These are phyloP conservation scores for Trissonchulus latispiculum DNA, from an alignment of 2,888 invertebrate species.

Conservation along the genomic window DNA sequence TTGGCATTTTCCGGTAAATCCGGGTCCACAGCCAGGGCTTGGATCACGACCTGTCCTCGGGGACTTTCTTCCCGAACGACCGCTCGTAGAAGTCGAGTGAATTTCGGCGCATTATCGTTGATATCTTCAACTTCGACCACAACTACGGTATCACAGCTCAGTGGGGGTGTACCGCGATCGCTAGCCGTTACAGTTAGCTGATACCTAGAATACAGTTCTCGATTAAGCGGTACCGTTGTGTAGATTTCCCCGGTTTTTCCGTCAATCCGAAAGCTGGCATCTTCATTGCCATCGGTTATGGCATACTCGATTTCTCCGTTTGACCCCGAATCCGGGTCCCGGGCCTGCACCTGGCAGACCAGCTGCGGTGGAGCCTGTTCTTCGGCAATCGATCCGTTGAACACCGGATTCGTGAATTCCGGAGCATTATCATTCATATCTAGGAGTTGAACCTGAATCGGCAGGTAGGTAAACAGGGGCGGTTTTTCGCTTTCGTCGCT, in stretches of 20 bases:
- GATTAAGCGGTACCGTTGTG: slow-evolving; percentile 67
- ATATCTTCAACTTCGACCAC: slow-evolving; percentile 73
- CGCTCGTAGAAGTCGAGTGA: slow-evolving; percentile 54
- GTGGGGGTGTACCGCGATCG: slow-evolving; percentile 64
- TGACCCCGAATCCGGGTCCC: slow-evolving; percentile 71
- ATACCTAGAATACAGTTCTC: slow-evolving; percentile 76
- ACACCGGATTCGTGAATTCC: slow-evolving; percentile 71
- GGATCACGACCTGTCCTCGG: slow-evolving; percentile 64
- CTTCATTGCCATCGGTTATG: slow-evolving; percentile 54
- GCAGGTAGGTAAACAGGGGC: slow-evolving; percentile 57
- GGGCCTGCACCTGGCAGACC: slow-evolving; percentile 66
- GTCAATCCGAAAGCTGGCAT: slow-evolving; percentile 66
- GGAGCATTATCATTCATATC: slow-evolving; percentile 90
- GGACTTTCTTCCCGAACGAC: slow-evolving; percentile 69
- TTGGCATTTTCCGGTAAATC: slow-evolving; percentile 16
- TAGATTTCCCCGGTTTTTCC: slow-evolving; percentile 71
- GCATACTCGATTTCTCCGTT: slow-evolving; percentile 94
- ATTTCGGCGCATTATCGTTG: slow-evolving; percentile 81
- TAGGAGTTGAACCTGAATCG: slow-evolving; percentile 74
- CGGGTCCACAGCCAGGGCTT: slow-evolving; percentile 63
- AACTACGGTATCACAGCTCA: slow-evolving; percentile 67
- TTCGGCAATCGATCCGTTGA: slow-evolving; percentile 66
- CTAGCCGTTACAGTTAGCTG: slow-evolving; percentile 71
- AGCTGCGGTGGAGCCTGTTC: slow-evolving; percentile 66
- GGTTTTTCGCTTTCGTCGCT: slow-evolving; percentile 57